Conservation (phyloP, 1,140 invertebrate genomes). For the Drosophila guanche region DNA sequence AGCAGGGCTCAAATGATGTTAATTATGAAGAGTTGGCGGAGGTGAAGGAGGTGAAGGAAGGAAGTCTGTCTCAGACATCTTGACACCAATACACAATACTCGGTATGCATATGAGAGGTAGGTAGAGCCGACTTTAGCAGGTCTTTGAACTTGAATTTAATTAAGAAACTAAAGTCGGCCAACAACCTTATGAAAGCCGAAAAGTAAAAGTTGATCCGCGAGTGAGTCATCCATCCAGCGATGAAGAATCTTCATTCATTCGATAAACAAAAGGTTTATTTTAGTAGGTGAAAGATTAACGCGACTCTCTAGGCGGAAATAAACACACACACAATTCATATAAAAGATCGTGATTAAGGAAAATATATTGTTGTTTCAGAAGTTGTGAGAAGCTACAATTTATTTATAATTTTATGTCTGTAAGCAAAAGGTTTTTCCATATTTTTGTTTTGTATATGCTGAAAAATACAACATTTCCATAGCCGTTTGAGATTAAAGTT, state of each 20-base stretch:
- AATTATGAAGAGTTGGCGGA: not conserved
- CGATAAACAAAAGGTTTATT: constrained; percentile 6
- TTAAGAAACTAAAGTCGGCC: constrained; percentile 42
- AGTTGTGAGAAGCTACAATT: no score
- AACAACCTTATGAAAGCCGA: constrained; percentile 24
- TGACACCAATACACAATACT: constrained; percentile 27
- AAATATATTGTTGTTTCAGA: no score
- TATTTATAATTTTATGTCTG: no score
- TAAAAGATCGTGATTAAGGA: not conserved
- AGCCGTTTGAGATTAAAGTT: no score
- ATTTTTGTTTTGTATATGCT: no score
- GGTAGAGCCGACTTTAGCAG: constrained; percentile 14
- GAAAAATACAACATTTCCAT: no score
- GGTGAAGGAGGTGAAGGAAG: not conserved
- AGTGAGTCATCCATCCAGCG: constrained; percentile 14
- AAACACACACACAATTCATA: not conserved
- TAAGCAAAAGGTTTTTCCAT: no score
- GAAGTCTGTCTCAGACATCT: constrained; percentile 43
- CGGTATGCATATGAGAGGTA: constrained; percentile 5
- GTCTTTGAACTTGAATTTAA: constrained; percentile 55
- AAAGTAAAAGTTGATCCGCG: constrained; percentile 41
- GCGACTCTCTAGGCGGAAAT: not conserved
- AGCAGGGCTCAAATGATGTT: constrained; percentile 24
- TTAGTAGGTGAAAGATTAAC: constrained; percentile 3
- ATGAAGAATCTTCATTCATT: constrained; percentile 12